Percentiles rank a stretch among this genome's conserved stretches.
These are phyloP conservation scores for Augiades crinisus DNA, from an alignment of 2,888 invertebrate species.

Conservation along the genomic window DNA sequence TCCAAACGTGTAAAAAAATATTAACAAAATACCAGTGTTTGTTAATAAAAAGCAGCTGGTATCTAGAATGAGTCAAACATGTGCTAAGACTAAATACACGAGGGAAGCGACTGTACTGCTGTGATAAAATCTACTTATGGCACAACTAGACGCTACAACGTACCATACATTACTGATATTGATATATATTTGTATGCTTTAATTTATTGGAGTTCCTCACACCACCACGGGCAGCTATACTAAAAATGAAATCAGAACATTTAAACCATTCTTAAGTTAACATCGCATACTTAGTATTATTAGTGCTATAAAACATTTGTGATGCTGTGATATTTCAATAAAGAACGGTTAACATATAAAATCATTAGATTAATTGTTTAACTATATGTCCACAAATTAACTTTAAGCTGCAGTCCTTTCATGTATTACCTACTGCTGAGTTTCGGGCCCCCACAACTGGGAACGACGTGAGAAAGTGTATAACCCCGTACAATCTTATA, in stretches of 20 bases:
- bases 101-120: constrained; percentile 28
- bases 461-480: too few species aligned
- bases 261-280: constrained; percentile 23
- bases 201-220: constrained; percentile 53
- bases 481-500: too few species aligned
- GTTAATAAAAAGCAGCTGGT: constrained; percentile 10
- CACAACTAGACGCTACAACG: constrained; percentile 47
- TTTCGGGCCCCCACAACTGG: too few species aligned
- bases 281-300: constrained; percentile 7
- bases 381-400: too few species aligned
- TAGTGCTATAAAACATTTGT: background rate
- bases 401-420: too few species aligned
- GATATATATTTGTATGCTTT: constrained; percentile 42
- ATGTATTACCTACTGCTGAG: too few species aligned
- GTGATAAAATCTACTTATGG: constrained; percentile 44
- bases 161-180: constrained; percentile 48
- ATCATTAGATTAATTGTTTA: too few species aligned
- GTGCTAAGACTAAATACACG: constrained; percentile 21
- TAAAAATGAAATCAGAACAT: constrained; percentile 61
- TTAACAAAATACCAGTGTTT: background rate
- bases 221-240: constrained; percentile 75
- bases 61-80: constrained; percentile 6
- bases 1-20: background rate
- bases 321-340: too few species aligned
- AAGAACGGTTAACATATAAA: too few species aligned